These are phyloP conservation scores for Rhizomys pruinosus DNA, from an alignment of 2,113 vertebrate species.

Conservation along the genomic window DNA sequence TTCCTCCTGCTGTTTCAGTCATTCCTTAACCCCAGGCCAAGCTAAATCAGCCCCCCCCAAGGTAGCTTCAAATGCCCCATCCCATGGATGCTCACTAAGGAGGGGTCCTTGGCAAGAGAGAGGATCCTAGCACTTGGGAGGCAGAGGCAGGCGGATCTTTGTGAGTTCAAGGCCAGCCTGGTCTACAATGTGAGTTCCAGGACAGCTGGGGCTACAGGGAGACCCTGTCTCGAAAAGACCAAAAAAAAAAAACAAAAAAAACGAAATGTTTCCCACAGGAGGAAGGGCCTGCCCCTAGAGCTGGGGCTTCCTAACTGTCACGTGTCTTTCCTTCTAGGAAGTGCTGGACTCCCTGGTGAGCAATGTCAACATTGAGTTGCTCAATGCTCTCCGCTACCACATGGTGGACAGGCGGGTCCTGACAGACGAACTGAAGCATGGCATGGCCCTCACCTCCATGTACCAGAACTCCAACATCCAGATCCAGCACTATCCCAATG, in stretches of 20 bases:
- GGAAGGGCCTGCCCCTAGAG: background rate
- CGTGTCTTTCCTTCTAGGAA: constrained; percentile 88
- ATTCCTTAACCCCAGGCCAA: background rate
- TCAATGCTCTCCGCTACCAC: constrained; percentile 98
- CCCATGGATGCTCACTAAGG: background rate
- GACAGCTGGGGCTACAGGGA: no score
- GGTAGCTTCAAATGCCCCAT: no score
- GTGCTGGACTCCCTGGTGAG: constrained; percentile 97
- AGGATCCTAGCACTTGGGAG: no score
- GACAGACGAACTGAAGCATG: constrained; percentile 94
- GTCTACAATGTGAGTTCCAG: no score
- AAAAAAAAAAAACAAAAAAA: no score
- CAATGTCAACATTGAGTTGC: constrained; percentile 98
- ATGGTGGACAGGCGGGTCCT: constrained; percentile 95
- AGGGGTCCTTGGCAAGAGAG: background rate
- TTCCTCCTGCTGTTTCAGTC: background rate
- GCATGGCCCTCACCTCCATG: constrained; percentile 93
- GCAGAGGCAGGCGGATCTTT: no score
- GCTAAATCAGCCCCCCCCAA: background rate
- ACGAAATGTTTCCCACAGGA: background rate
- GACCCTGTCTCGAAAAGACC: no score
- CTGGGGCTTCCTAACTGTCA: background rate
- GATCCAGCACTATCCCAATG: constrained; percentile 96
- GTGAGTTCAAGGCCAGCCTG: no score
- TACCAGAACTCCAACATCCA: constrained; percentile 96